These are phyloP conservation scores for Hapalemur alaotrensis DNA, from an alignment of 2,797 vertebrate genomes.

Conservation along the genomic window DNA sequence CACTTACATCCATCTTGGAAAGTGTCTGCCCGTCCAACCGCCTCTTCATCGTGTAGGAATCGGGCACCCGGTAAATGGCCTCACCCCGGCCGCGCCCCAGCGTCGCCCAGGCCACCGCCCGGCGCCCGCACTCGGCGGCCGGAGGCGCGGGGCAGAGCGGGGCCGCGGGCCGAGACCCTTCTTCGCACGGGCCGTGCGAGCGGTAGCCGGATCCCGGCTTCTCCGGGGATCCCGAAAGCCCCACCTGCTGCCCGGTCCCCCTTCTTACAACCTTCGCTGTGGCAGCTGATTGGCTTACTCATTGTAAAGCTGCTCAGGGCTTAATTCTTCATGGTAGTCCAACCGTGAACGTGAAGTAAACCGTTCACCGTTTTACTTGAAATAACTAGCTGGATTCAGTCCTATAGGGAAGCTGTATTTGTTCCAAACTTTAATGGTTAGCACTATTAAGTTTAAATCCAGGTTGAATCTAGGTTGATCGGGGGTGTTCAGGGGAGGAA, in stretches of 20 bases:
- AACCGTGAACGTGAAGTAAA: not conserved
- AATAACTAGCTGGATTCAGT: not conserved
- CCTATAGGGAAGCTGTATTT: not conserved
- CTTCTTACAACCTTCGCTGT: rapidly evolving
- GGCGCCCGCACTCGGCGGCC: not conserved
- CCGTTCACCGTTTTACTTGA: not conserved
- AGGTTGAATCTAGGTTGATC: not conserved
- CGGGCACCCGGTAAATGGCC: not conserved
- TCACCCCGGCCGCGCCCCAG: rapidly evolving
- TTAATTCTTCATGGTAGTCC: not conserved
- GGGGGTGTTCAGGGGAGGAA: not conserved
- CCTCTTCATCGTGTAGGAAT: not conserved
- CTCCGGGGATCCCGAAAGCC: rapidly evolving
- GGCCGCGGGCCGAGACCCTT: not conserved
- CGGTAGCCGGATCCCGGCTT: not conserved
- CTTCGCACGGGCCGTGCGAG: not conserved
- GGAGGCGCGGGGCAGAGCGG: too few species aligned
- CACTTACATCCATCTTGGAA: not conserved
- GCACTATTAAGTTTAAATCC: not conserved
- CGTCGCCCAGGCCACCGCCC: not conserved
- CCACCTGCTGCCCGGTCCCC: not conserved
- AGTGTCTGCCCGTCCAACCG: rapidly evolving
- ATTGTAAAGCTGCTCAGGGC: not conserved
- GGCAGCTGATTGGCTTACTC: not conserved
- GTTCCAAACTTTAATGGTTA: not conserved